Conservation (phyloP, 2,888 invertebrate genomes). For the Kuschelorhynchus macadamiae region DNA sequence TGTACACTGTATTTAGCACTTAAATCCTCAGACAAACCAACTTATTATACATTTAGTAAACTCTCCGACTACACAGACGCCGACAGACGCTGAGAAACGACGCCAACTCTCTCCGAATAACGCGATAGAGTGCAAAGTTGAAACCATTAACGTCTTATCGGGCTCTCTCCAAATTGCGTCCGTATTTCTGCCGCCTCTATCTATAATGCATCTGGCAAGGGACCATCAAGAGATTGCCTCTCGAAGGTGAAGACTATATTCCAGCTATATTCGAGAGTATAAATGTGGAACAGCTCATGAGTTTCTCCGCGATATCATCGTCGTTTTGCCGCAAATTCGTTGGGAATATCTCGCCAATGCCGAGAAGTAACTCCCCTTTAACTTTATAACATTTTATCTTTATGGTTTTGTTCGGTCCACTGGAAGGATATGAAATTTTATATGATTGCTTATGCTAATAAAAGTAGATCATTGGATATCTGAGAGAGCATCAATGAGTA, state of each 20-base stretch:
- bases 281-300: constrained; percentile 54
- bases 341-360: constrained; percentile 47
- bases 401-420: constrained; percentile 34
- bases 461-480: too few relatives aligned
- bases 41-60: constrained; percentile 31
- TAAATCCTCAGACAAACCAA: constrained; percentile 4
- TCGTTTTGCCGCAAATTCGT: constrained; percentile 56
- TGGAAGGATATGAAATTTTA: constrained; percentile 12
- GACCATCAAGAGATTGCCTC: constrained; percentile 63
- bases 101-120: constrained; percentile 58
- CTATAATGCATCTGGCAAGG: constrained; percentile 68
- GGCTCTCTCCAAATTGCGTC: constrained; percentile 68
- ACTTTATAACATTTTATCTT: constrained; percentile 44
- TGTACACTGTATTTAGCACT: too few relatives aligned
- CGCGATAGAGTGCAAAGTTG: constrained; percentile 74
- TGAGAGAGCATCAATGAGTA: too few relatives aligned
- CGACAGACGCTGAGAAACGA: constrained; percentile 54
- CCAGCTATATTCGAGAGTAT: constrained; percentile 48
- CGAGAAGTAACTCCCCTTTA: constrained; percentile 31
- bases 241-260: constrained; percentile 60
- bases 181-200: constrained; percentile 70
- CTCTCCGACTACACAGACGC: constrained; percentile 36
- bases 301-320: constrained; percentile 55
- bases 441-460: constrained; percentile 24
- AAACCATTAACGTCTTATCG: constrained; percentile 74